Evolutionary conservation across 2,888 invertebrate genomes (phyloP), one percentile per base, ranked within the genome.

Genomic region (Lydus trimaculatus): DNA sequence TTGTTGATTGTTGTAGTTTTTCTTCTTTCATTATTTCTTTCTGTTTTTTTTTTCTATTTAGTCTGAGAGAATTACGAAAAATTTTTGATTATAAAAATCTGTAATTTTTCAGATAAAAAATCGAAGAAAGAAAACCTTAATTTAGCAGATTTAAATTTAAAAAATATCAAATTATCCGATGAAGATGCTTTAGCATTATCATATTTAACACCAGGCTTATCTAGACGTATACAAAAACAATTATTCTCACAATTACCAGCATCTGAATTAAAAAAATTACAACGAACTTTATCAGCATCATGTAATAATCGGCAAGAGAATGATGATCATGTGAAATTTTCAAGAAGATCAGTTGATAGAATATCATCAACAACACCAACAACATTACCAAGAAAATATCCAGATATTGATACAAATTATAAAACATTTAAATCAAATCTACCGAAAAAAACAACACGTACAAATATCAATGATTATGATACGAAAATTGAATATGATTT

Each of bases 181-280:
- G 89, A 90, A 80, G 92, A 92, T 87, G 86, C 91, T 79, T 89
- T 90, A 81, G 90, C 91, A 72, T 86, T 91, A 75, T 91, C 91
- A 28, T 91, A 89, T 76, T 87, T 92, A 75, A 92, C 92, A 76
- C 92, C 92, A 36, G 91, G 90, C 74, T 86, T 92, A 77, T 91
- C 92, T 73, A 90, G 91, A 77, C 89, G 91, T 56, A 90, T 92
- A 81, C 92, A 92, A 86, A 90, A 89, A 70, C 91, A 92, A 84
- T 86, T 92, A 76, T 86, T 92, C 67, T 90, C 91, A 75, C 91
- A 91, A 82, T 83, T 92, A 80, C 91, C 92, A 73, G 90, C 92
- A 2, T 90, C 89, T 70, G 91, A 92, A 85, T 91, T 91, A 33
- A 87, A 89, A 77, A 87, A 89, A 77, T 83, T 92, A 75, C 90